phyloP scores from a whole-genome alignment of 2,797 vertebrate genomes.

The Pipistrellus kuhlii region DNA sequence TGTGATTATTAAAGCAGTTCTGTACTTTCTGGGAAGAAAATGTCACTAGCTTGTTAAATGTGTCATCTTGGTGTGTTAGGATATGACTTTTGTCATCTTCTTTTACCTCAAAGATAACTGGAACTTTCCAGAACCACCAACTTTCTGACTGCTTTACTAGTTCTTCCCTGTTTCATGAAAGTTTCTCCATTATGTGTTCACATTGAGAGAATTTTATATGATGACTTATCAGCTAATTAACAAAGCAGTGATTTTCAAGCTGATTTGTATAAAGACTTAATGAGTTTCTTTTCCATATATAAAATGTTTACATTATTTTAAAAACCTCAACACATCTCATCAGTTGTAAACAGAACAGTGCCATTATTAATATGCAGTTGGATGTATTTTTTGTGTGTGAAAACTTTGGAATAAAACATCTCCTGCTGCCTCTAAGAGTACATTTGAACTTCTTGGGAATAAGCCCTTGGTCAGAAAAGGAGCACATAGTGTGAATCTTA shows the following conservation, averaged over 20 bases:
- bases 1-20: not conserved
- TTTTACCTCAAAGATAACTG: not conserved
- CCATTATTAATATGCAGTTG: not conserved
- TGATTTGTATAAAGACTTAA: slow-evolving; percentile 1
- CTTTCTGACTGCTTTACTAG: not conserved
- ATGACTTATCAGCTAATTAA: not conserved
- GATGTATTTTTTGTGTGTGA: not conserved
- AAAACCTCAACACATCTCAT: not conserved
- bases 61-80: not conserved
- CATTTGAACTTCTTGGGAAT: not conserved
- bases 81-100: not conserved
- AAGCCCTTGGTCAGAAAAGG: slow-evolving; percentile 1
- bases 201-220: not conserved
- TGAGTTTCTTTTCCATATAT: not conserved
- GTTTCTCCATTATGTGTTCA: not conserved
- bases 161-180: slow-evolving; percentile 16
- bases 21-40: slow-evolving; percentile 26
- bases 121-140: slow-evolving; percentile 39
- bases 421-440: not conserved
- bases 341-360: not conserved
- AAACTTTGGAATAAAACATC: not conserved
- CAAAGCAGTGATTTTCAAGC: slow-evolving; percentile 16
- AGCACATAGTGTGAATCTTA: not conserved
- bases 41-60: not conserved
- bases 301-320: slow-evolving; percentile 28